These are phyloP conservation scores for Pelodiscus sinensis DNA, from an alignment of 2,113 vertebrate genomes.

Conservation along the genomic window DNA sequence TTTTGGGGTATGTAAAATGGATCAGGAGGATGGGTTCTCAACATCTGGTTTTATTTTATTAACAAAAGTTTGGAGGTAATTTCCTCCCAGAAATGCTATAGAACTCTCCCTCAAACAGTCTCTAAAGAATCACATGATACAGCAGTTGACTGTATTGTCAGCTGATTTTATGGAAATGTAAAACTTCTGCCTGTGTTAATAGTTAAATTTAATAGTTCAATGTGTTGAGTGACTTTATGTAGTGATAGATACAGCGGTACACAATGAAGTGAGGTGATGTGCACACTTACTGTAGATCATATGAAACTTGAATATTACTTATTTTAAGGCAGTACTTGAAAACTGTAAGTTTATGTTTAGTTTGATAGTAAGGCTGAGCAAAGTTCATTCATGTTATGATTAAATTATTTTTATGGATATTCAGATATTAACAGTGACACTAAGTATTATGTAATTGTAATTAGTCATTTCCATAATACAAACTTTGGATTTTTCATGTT, in stretches of 20 bases:
- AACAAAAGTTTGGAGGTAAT: neutral
- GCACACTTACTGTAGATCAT: accelerated
- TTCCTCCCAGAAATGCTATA: neutral
- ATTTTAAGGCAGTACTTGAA: neutral
- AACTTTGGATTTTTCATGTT: neutral
- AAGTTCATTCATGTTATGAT: neutral
- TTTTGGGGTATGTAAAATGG: neutral
- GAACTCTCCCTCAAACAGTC: neutral
- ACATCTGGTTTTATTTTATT: neutral
- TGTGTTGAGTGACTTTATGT: neutral
- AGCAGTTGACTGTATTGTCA: neutral
- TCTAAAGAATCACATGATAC: neutral
- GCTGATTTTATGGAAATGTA: neutral
- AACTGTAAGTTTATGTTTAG: accelerated
- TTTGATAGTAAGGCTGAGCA: neutral
- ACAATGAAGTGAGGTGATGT: neutral
- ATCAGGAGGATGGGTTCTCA: neutral
- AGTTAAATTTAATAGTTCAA: neutral
- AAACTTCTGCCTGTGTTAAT: neutral
- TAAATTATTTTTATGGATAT: constrained; percentile 8
- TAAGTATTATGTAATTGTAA: neutral
- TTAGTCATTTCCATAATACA: neutral
- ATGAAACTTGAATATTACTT: neutral
- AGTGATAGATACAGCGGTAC: neutral
- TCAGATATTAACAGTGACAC: neutral